These are phyloP conservation scores for Nephrotoma flavescens DNA, from an alignment of 2,888 invertebrate genomes.

Conservation along the genomic window DNA sequence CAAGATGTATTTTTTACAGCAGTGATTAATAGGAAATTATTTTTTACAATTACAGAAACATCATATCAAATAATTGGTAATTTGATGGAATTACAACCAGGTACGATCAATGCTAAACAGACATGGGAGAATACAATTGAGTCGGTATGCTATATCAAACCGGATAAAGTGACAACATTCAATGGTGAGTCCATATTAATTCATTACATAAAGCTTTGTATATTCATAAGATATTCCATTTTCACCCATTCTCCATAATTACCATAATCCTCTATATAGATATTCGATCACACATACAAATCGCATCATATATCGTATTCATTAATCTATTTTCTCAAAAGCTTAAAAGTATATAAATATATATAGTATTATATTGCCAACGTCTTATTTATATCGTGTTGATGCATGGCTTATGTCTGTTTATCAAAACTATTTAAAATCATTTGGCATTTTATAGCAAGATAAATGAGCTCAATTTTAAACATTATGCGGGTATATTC, in stretches of 20 bases:
- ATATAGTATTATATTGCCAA: neutral
- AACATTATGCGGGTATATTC: neutral
- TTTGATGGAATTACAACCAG: conserved; percentile 21
- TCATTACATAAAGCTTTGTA: neutral
- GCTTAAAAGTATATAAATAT: neutral
- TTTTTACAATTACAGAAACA: neutral
- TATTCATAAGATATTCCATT: neutral
- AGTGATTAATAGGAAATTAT: neutral
- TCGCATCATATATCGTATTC: neutral
- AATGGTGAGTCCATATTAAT: neutral
- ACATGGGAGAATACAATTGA: conserved; percentile 33
- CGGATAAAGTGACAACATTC: neutral
- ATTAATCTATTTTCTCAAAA: neutral
- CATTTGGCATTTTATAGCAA: neutral
- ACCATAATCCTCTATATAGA: neutral
- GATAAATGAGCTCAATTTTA: neutral
- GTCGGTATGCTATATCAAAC: conserved; percentile 28
- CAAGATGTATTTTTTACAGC: neutral
- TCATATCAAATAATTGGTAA: neutral
- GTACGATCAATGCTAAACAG: conserved; percentile 28
- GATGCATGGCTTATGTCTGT: neutral
- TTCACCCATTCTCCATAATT: neutral
- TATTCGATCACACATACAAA: neutral
- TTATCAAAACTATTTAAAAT: neutral
- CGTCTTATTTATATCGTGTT: neutral